Percentiles rank a stretch among this genome's conserved stretches.
These are phyloP conservation scores for Perognathus longimembris DNA, from an alignment of 2,113 vertebrate genomes.

Conservation along the genomic window DNA sequence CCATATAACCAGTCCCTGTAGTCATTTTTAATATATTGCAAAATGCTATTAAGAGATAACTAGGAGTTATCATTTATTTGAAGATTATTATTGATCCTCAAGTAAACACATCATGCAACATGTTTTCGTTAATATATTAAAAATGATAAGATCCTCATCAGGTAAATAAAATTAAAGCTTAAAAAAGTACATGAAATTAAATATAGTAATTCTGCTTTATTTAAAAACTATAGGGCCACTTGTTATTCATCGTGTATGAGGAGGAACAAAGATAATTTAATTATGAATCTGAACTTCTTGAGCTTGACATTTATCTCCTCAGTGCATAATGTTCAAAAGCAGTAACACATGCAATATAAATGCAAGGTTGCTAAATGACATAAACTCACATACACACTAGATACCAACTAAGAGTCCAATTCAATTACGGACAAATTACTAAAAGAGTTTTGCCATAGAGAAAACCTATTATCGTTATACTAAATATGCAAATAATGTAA, in stretches of 20 bases:
- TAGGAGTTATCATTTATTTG: background rate
- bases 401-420: slow-evolving; percentile 61
- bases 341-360: slow-evolving; percentile 54
- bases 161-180: background rate
- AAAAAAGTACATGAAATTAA: slow-evolving; percentile 13
- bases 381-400: slow-evolving; percentile 63
- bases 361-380: slow-evolving; percentile 47
- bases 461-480: slow-evolving; percentile 70
- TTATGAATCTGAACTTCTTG: slow-evolving; percentile 77
- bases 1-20: too few species aligned
- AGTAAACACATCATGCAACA: background rate
- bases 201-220: background rate
- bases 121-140: background rate
- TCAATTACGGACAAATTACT: slow-evolving; percentile 74
- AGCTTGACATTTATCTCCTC: slow-evolving; percentile 77
- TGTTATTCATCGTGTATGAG: slow-evolving; percentile 20
- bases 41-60: too few species aligned
- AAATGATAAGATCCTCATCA: background rate
- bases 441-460: slow-evolving; percentile 57
- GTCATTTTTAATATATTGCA: background rate
- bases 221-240: slow-evolving; percentile 32
- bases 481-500: slow-evolving; percentile 75
- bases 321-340: slow-evolving; percentile 70
- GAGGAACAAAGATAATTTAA: slow-evolving; percentile 60
- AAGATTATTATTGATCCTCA: background rate